A percentile compares a stretch with the other conserved stretches of the same genome.
These are phyloP conservation scores for Lethenteron reissneri DNA, from an alignment of 2,113 vertebrate species.

Conservation along the genomic window DNA sequence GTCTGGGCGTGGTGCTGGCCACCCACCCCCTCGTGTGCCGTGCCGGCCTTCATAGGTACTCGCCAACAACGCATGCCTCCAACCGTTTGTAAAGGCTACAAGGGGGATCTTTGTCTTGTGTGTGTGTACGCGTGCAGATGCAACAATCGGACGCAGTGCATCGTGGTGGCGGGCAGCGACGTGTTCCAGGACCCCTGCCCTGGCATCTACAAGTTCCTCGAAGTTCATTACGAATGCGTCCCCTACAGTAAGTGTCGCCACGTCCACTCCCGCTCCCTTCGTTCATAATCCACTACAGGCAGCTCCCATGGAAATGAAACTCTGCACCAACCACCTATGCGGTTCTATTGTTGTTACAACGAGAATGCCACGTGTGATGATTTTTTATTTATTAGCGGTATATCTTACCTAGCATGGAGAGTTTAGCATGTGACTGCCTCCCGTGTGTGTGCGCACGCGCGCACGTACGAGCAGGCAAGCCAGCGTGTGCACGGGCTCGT, in stretches of 20 bases:
- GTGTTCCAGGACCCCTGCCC: conserved; percentile 85
- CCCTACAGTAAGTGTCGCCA: conserved; percentile 69
- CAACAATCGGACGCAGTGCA: conserved; percentile 84
- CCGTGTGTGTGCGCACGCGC: background rate
- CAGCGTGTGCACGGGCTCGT: background rate
- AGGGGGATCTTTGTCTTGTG: conserved; percentile 5
- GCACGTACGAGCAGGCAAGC: background rate
- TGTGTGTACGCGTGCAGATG: conserved; percentile 37
- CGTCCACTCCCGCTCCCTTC: conserved; percentile 8
- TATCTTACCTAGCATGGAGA: no score
- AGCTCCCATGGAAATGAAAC: background rate
- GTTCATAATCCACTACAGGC: background rate
- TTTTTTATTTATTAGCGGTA: no score
- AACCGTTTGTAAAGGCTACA: background rate
- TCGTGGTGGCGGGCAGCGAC: conserved; percentile 71
- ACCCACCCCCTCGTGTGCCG: no score
- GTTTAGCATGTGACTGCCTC: background rate
- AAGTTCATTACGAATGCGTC: conserved; percentile 89
- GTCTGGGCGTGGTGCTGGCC: no score
- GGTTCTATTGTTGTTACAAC: background rate
- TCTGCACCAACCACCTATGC: background rate
- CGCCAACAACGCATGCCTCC: no score
- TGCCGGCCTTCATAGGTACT: no score
- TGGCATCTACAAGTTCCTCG: conserved; percentile 79
- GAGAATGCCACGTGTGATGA: no score